Conservation (phyloP, 2,113 vertebrate species). For the Nothobranchius furzeri region DNA sequence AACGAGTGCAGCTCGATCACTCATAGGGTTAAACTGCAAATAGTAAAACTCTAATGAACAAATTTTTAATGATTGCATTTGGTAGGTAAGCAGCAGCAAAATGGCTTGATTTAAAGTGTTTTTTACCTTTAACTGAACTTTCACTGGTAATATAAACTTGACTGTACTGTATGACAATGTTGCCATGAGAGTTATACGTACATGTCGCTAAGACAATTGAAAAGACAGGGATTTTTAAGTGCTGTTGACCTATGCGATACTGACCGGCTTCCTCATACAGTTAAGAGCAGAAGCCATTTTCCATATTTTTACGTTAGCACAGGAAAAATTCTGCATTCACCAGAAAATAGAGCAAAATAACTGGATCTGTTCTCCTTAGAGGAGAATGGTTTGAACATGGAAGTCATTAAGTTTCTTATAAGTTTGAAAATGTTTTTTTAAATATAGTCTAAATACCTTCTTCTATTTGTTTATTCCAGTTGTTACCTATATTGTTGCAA, state of each 20-base stretch:
- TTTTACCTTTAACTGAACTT: conserved; percentile 58
- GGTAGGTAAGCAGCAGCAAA: conserved; percentile 90
- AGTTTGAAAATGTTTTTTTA: too few relatives aligned
- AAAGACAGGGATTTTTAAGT: conserved; percentile 77
- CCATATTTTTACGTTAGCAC: conserved; percentile 32
- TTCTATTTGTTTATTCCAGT: conserved; percentile 36
- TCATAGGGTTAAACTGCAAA: conserved; percentile 83
- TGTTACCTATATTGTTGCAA: conserved; percentile 38
- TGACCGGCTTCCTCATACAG: conserved; percentile 85
- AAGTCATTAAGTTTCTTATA: neutral
- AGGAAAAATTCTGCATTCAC: conserved; percentile 75
- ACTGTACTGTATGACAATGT: conserved; percentile 80
- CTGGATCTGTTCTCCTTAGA: conserved; percentile 51
- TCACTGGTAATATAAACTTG: conserved; percentile 73
- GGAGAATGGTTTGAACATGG: conserved; percentile 53
- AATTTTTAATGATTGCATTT: conserved; percentile 82
- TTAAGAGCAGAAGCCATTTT: conserved; percentile 70
- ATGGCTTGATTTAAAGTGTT: conserved; percentile 80
- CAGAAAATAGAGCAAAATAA: conserved; percentile 54
- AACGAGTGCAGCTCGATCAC: conserved; percentile 9
- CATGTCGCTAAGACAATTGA: conserved; percentile 63
- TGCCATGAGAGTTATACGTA: conserved; percentile 70
- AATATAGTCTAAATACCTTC: conserved; percentile 22
- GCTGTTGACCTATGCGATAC: conserved; percentile 86
- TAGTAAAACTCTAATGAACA: conserved; percentile 84